phyloP scores from a whole-genome alignment of 2,113 vertebrate genomes.

The Gnathonemus echidnorhynchus region DNA sequence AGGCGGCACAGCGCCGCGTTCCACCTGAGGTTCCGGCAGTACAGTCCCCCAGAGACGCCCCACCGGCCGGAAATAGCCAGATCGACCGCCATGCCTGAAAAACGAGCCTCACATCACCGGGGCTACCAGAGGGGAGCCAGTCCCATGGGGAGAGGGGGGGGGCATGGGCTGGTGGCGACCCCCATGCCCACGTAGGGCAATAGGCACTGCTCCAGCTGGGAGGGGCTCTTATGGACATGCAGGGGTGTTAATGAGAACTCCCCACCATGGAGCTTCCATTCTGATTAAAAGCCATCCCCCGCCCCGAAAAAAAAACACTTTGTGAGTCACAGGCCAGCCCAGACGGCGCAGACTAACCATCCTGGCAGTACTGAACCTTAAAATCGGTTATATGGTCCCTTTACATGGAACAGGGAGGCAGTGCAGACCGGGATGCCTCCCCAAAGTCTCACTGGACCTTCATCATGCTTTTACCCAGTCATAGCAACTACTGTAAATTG shows the following conservation, averaged over 20 bases:
- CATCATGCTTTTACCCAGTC: neutral
- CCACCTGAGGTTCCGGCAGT: constrained; percentile 5
- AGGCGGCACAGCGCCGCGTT: neutral
- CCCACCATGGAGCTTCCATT: constrained; percentile 24
- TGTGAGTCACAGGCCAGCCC: neutral
- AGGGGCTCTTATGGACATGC: constrained; percentile 22
- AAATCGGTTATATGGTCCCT: neutral
- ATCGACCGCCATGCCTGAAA: neutral
- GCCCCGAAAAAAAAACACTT: neutral
- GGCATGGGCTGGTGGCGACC: neutral
- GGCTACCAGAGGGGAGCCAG: neutral
- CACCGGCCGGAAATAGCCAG: neutral
- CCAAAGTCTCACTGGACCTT: neutral
- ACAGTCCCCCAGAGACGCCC: neutral
- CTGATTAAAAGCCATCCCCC: neutral
- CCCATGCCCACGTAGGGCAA: neutral
- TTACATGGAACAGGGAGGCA: neutral
- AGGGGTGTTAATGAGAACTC: constrained; percentile 30
- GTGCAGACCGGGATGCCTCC: neutral
- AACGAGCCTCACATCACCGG: neutral
- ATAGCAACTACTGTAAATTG: neutral
- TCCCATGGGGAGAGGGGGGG: neutral
- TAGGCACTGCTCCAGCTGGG: constrained; percentile 41
- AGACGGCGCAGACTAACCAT: neutral
- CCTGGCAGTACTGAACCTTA: neutral